These are phyloP conservation scores for Oithona nana DNA, from an alignment of 2,888 invertebrate species.

Conservation along the genomic window DNA sequence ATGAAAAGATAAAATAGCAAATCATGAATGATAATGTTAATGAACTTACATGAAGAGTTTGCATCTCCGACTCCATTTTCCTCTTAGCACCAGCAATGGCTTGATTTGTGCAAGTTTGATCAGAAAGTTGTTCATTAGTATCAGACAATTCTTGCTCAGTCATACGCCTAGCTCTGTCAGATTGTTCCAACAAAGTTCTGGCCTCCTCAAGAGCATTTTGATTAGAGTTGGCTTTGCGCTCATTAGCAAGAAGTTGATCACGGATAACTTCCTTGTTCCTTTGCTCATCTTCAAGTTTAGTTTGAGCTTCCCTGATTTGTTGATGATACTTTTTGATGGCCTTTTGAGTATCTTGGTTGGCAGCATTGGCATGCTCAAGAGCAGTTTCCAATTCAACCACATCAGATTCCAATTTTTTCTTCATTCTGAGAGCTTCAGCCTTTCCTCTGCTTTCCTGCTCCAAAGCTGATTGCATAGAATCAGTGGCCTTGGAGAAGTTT, in stretches of 20 bases:
- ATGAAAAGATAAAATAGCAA: background rate
- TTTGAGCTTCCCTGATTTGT: constrained; percentile 87
- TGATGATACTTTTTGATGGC: constrained; percentile 57
- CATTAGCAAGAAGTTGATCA: constrained; percentile 89
- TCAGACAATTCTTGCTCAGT: constrained; percentile 93
- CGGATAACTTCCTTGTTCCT: constrained; percentile 91
- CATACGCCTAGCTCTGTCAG: constrained; percentile 91
- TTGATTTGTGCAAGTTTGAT: constrained; percentile 77
- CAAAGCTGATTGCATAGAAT: constrained; percentile 16
- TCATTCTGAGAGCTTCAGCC: constrained; percentile 36
- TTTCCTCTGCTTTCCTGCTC: constrained; percentile 37
- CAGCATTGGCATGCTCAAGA: constrained; percentile 26
- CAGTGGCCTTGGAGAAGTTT: constrained; percentile 21
- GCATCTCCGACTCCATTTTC: constrained; percentile 94
- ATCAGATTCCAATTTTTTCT: constrained; percentile 39
- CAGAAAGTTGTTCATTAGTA: constrained; percentile 93
- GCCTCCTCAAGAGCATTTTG: constrained; percentile 97
- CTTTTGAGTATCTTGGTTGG: constrained; percentile 34
- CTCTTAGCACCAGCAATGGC: constrained; percentile 93
- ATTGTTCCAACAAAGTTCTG: constrained; percentile 85
- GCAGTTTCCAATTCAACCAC: constrained; percentile 31
- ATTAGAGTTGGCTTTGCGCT: constrained; percentile 87
- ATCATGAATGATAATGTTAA: background rate
- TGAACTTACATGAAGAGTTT: constrained; percentile 73
- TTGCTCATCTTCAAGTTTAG: constrained; percentile 92